Conservation (phyloP, 1,140 invertebrate species). For the Choristoneura fumiferana region DNA sequence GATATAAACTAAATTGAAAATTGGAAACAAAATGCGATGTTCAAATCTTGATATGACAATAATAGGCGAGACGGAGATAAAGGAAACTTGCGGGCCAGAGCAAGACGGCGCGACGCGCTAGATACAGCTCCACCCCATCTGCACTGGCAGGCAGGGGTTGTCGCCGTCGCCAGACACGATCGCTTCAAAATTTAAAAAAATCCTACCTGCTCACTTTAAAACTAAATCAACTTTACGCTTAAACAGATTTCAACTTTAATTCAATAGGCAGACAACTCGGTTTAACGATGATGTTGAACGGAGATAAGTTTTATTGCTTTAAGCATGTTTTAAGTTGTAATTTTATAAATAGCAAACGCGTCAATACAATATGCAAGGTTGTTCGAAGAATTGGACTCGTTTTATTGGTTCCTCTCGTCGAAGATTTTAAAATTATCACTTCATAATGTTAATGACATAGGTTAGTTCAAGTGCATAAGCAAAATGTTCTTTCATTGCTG, state of each 20-base stretch:
- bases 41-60: conserved; percentile 76
- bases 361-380: conserved; percentile 68
- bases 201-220: conserved; percentile 58
- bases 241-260: conserved; percentile 55
- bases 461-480: too few relatives aligned
- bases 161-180: conserved; percentile 72
- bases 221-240: conserved; percentile 34
- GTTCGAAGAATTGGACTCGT: conserved; percentile 64
- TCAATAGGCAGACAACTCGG: conserved; percentile 24
- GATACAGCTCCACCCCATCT: conserved; percentile 65
- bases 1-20: conserved; percentile 77
- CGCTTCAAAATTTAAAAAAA: conserved; percentile 61
- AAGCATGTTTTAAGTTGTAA: conserved; percentile 56
- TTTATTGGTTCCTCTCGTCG: conserved; percentile 57
- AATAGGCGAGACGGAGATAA: conserved; percentile 68
- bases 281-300: conserved; percentile 25
- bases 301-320: conserved; percentile 43
- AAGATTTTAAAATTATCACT: conserved; percentile 29
- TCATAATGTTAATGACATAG: neutral
- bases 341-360: conserved; percentile 70
- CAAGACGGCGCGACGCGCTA: conserved; percentile 44
- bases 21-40: conserved; percentile 75
- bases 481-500: too few relatives aligned
- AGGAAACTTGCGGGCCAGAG: conserved; percentile 34
- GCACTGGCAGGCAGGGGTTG: conserved; percentile 60